Evolutionary conservation across 2,888 invertebrate genomes (phyloP).

Genomic region (Parnassius smintheus): DNA sequence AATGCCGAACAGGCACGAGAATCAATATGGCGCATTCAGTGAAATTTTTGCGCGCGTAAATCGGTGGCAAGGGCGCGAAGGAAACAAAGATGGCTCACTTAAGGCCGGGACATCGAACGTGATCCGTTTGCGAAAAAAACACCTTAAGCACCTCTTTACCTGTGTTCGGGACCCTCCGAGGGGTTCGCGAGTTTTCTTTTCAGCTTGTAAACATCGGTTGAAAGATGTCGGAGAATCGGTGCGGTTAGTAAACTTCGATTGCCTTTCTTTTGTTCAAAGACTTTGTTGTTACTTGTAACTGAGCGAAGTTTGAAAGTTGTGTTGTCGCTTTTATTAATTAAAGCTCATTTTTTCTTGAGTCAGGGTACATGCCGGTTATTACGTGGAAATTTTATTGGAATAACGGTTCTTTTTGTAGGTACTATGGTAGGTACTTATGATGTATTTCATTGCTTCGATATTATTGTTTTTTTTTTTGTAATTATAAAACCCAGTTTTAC

Average conservation of each 20-base stretch:
- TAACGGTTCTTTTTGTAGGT: not conserved
- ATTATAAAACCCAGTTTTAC: no score
- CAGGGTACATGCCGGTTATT: slow-evolving; percentile 8
- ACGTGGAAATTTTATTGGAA: slow-evolving; percentile 5
- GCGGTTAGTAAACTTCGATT: slow-evolving; percentile 60
- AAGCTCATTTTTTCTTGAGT: slow-evolving; percentile 22
- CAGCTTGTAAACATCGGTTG: slow-evolving; percentile 69
- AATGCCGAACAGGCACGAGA: slow-evolving; percentile 40
- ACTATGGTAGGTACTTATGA: no score
- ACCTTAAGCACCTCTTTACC: slow-evolving; percentile 43
- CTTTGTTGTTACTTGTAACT: slow-evolving; percentile 32
- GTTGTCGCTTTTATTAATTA: slow-evolving; percentile 22
- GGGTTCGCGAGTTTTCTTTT: slow-evolving; percentile 51
- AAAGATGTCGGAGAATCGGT: slow-evolving; percentile 63
- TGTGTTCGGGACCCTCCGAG: slow-evolving; percentile 44
- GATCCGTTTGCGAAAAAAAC: slow-evolving; percentile 78
- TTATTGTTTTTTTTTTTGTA: no score
- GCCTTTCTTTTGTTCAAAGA: slow-evolving; percentile 39
- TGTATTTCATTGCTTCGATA: no score
- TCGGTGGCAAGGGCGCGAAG: slow-evolving; percentile 51
- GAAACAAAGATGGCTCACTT: slow-evolving; percentile 76
- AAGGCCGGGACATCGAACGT: slow-evolving; percentile 67
- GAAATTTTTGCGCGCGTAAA: slow-evolving; percentile 59
- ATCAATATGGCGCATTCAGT: slow-evolving; percentile 65
- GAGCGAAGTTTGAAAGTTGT: slow-evolving; percentile 11